Base-by-base conservation (phyloP, 2,113 vertebrate species). In the Colius striatus region DNA sequence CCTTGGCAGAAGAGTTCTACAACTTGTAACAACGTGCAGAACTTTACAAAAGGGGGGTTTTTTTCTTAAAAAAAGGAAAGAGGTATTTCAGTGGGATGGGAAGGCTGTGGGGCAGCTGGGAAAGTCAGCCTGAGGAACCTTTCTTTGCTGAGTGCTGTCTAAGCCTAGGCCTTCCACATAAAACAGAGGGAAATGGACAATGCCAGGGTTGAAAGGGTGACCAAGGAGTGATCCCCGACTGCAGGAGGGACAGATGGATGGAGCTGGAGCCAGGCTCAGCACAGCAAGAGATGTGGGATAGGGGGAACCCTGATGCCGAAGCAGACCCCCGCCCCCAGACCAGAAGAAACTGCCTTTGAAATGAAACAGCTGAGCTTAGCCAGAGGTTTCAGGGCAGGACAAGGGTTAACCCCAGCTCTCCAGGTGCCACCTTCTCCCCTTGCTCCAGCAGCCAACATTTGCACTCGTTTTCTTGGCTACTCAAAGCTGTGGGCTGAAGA, bases 381-480 rank as follows among this genome's bases (percentile, higher is more conserved):
- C 92, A 30, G 61, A 55, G 75, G 75, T 17, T 60, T 11, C 0
- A 1, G 84, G 23, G 55, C 82, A 90, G 55, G 48, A 78, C 48
- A 81, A 41, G 72, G 88, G 74, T 62, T 68, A 62, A 62, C 4
- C 66, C 62, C 83, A 83, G 51, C 34, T 53, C 74, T 43, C 84
- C 85, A 79, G 74, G 54, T 90, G 63, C 67, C 83, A 84, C 63
- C 61, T 95, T 95, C 92, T 81, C 51, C 88, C 82, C 76, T 38
- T 38, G 68, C 66, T 84, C 83, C 36, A 77, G 74, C 74, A 91
- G 92, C 82, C 48, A 71, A 77, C 76, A 81, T 30, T 91, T 60
- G 43, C 16, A 47, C 93, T 88, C 95, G 26, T 67, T 85, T 73
- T 95, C 90, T 84, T 84, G 92, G 95, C 95, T 41, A 62, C 95